Evolutionary conservation across 2,888 invertebrate genomes (phyloP), one percentile per base, ranked within the genome.

Genomic region (Aromia moschata): DNA sequence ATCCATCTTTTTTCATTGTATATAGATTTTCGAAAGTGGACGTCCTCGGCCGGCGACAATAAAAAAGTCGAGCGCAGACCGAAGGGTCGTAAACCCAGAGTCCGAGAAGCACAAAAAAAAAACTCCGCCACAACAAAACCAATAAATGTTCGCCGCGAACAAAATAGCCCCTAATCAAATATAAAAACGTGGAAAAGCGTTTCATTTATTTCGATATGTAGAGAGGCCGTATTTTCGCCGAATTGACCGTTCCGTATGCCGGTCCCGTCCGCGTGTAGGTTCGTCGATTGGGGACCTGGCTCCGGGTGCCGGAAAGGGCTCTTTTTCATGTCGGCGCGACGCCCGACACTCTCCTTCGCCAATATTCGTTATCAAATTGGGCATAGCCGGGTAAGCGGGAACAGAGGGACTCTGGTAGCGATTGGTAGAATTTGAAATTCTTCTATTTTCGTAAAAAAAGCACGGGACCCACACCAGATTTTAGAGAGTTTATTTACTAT

Each of bases 351-450:
- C 38, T 7, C 25, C 3, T 25, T 7, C 25, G 10, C 33, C 17
- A 40, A 52, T 41, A 52, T 52, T 41, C 41, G 52, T 52, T 52
- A 52, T 52, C 41, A 52, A 52, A 52, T 52, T 52, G n/a, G n/a
- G n/a, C n/a, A n/a, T n/a, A n/a, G n/a, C n/a, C n/a, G n/a, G n/a
- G n/a, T n/a, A n/a, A n/a, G n/a, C n/a, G n/a, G n/a, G n/a, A n/a
- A n/a, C n/a, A n/a, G n/a, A n/a, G n/a, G n/a, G n/a, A n/a, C n/a
- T n/a, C n/a, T n/a, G n/a, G n/a, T n/a, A n/a, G n/a, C n/a, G n/a
- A n/a, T n/a, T n/a, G n/a, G n/a, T n/a, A n/a, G n/a, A n/a, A n/a
- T n/a, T n/a, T n/a, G n/a, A n/a, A n/a, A n/a, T n/a, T n/a, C n/a
- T n/a, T n/a, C n/a, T n/a, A n/a, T n/a, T n/a, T n/a, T n/a, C n/a